Evolutionary conservation across 2,888 invertebrate genomes (phyloP), one percentile per base, ranked within the genome.

Genomic region (Temnothorax rugatulus): DNA sequence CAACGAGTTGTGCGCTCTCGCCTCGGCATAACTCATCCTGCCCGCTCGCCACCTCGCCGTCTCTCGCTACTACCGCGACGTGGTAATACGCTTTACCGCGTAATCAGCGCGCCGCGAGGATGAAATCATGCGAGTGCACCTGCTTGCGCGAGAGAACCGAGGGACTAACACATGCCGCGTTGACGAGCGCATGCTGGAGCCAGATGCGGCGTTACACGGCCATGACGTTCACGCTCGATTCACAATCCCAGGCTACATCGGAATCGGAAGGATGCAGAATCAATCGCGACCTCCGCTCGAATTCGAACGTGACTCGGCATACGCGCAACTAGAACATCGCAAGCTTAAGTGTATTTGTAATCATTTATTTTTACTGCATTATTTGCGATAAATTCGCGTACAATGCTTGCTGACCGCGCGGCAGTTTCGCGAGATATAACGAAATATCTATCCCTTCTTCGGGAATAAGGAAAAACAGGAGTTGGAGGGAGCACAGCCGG

Each of bases 161-260:
- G 34, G 13, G 18, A 25, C 4, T 41, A 44, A 44, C 47, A 64
- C 54, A 52, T 34, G 64, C 38, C 38, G 44, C 25, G 21, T 52
- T 59, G 47, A 41, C 18, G 44, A 54, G 47, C 68, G 29, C 50
- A 61, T 79, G 68, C 57, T 54, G n/a, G 3, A 47, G 69, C 44
- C 83, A 76, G 73, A 85, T 47, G 64, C 57, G 38, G 81, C 61
- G 44, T 66, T 69, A 66, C 63, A 59, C 66, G 41, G 34, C 57
- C 82, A 4, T 86, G 86, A 77, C 77, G 63, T 82, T 71, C 73
- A 77, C 66, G 64, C 82, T 75, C 75, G 85, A 85, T 73, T 75
- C 83, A 9, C 63, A 73, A 63, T 29, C 29, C 76, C 38, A 25
- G n/a, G 29, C 38, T 59, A 29, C 38, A 75, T 44, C 79, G 79